Evolutionary conservation across 1,140 invertebrate species (phyloP).

Genomic region (Sycobia sp.): DNA sequence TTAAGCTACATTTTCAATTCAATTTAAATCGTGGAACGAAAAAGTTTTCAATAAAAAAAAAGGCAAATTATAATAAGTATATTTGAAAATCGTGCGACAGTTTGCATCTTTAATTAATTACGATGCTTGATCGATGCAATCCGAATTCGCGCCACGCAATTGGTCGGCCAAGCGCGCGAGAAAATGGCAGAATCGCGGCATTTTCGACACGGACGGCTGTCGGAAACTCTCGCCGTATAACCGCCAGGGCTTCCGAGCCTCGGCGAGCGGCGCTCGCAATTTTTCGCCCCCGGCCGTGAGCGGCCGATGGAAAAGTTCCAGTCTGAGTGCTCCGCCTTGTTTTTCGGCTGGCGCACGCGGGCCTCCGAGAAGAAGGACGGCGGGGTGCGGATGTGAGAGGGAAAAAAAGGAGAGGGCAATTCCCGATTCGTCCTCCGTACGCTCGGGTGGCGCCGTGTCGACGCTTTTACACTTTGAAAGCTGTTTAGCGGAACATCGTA

Average conservation of each 20-base stretch:
- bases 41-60: too few relatives aligned
- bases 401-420: too few relatives aligned
- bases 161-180: constrained; percentile 20
- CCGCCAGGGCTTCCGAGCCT: not conserved
- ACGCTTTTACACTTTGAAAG: constrained; percentile 12
- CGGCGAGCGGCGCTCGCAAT: constrained; percentile 49
- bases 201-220: constrained; percentile 57
- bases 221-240: constrained; percentile 22
- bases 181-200: constrained; percentile 57
- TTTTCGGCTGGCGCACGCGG: constrained; percentile 46
- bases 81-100: too few relatives aligned
- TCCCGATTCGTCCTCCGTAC: too few relatives aligned
- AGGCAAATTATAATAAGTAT: too few relatives aligned
- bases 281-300: constrained; percentile 55
- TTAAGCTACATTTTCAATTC: too few relatives aligned
- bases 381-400: not conserved
- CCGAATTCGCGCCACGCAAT: too few relatives aligned
- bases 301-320: constrained; percentile 59
- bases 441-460: not conserved
- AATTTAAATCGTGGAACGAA: too few relatives aligned
- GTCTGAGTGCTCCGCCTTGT: constrained; percentile 56
- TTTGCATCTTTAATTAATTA: too few relatives aligned
- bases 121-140: too few relatives aligned
- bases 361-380: constrained; percentile 4
- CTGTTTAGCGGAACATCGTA: not conserved